A percentile compares a stretch with the other conserved stretches of the same genome.
Evolutionary conservation across 2,888 invertebrate genomes (phyloP).

Genomic region (Plutella xylostella): DNA sequence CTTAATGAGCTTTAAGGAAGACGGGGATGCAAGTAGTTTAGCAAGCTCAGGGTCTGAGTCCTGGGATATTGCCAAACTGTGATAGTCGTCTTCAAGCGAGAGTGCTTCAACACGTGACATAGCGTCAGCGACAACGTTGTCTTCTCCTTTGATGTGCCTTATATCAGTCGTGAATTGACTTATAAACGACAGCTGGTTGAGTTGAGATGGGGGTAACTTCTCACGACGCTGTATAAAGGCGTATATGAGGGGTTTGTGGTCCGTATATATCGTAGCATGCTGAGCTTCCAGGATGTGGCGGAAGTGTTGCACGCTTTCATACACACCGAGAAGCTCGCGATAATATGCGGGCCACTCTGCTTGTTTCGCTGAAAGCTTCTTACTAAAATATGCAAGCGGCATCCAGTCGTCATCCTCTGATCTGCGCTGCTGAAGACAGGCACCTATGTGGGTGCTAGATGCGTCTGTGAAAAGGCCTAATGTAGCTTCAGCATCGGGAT

Average conservation of each 20-base stretch:
- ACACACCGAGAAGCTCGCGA: too few species aligned
- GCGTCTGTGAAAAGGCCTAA: too few species aligned
- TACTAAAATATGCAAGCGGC: too few species aligned
- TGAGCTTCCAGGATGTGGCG: slow-evolving; percentile 13
- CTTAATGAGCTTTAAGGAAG: not conserved
- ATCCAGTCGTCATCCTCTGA: too few species aligned
- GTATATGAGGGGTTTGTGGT: slow-evolving; percentile 18
- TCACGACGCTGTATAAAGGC: slow-evolving; percentile 18
- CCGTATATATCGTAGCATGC: slow-evolving; percentile 14
- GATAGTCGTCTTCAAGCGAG: slow-evolving; percentile 1
- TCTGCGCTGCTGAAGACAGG: too few species aligned
- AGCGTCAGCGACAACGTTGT: slow-evolving; percentile 12
- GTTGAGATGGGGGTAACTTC: slow-evolving; percentile 17
- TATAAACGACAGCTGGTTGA: slow-evolving; percentile 19
- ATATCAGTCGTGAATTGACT: slow-evolving; percentile 13
- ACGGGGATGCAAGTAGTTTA: not conserved
- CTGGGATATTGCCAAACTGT: slow-evolving; percentile 8
- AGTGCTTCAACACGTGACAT: slow-evolving; percentile 11
- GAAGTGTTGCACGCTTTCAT: too few species aligned
- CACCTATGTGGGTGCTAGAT: too few species aligned
- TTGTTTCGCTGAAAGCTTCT: too few species aligned
- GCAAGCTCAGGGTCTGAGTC: slow-evolving; percentile 7
- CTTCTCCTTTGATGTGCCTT: slow-evolving; percentile 6
- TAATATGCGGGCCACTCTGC: too few species aligned
- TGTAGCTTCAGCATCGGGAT: too few species aligned